Evolutionary conservation across 2,113 vertebrate genomes (phyloP), one percentile per base, ranked within the genome.

Genomic region (Anarhynchus alexandrinus): DNA sequence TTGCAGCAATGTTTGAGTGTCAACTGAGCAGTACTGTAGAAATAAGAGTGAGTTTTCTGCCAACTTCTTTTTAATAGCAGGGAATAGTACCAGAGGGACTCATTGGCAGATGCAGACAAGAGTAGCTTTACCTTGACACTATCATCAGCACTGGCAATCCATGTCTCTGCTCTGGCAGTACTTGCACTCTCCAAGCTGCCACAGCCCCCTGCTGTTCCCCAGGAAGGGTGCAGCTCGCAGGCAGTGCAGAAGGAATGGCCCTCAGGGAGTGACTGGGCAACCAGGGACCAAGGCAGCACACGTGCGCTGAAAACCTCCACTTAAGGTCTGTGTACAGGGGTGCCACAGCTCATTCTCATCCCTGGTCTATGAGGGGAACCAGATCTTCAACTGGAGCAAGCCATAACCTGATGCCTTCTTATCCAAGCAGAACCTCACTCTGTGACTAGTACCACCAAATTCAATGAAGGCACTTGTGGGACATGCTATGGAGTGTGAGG

Each of bases 251-350:
- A 88, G 23, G 5, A 66, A 62, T 4, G 4, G 4, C 4, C 20
- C 8, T 13, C 3, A 1, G 2, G 32, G 17, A 77, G 6, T 1
- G 16, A 94, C 36, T 5, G 9, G 15, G 18, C 30, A 67, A 42
- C 11, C 26, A 22, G 19, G 1, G 0, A 30, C 13, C 4, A 1
- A 34, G 18, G 27, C 23, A 51, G 42, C 23, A 30, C 3, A 2
- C 5, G 0, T 34, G 7, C 83, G 42, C 58, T 69, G 82, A 15
- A 90, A 64, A 40, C 14, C 27, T 67, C 34, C 15, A 36, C 27
- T 43, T 22, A 40, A 9, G 7, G 10, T 22, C 32, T 59, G 32
- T 34, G 22, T 6, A 51, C 4, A 23, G 29, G 43, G 32, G 34
- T n/a, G 38, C 26, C 26, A 34, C 0, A 0, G 10, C 7, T n/a